Evolutionary conservation across 2,113 vertebrate species (phyloP).

Genomic region (Camelus bactrianus): DNA sequence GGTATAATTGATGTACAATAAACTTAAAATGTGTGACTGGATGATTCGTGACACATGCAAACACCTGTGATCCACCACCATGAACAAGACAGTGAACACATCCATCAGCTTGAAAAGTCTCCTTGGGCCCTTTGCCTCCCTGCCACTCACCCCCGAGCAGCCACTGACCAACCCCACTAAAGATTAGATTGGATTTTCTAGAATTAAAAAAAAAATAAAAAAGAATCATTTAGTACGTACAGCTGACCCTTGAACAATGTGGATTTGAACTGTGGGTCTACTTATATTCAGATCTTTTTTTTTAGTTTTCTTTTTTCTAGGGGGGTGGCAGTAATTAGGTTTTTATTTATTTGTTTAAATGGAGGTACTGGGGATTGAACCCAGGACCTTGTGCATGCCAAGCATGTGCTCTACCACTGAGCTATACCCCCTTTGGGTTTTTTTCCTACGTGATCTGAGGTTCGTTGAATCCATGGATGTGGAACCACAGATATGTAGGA

Average conservation of each 20-base stretch:
- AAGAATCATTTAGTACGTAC: too few species aligned
- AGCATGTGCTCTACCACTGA: too few species aligned
- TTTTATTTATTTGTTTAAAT: too few species aligned
- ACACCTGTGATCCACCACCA: not conserved
- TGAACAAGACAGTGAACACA: rapidly evolving
- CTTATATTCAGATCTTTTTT: not conserved
- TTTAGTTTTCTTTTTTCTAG: too few species aligned
- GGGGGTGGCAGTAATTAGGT: too few species aligned
- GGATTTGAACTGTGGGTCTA: not conserved
- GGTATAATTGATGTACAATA: not conserved
- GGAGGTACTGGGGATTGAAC: too few species aligned
- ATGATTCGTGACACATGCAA: not conserved
- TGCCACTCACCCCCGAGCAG: not conserved
- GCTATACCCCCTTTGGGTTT: not conserved
- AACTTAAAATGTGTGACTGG: not conserved
- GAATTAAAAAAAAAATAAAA: not conserved
- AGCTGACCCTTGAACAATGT: not conserved
- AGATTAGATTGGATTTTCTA: not conserved
- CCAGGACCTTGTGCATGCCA: too few species aligned
- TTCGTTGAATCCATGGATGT: not conserved
- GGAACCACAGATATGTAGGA: not conserved
- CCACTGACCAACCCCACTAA: not conserved
- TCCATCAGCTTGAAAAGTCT: rapidly evolving
- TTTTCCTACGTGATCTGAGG: not conserved
- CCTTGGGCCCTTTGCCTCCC: not conserved